Conservation (phyloP, 2,113 vertebrate genomes). For the Aspiorhynchus laticeps region DNA sequence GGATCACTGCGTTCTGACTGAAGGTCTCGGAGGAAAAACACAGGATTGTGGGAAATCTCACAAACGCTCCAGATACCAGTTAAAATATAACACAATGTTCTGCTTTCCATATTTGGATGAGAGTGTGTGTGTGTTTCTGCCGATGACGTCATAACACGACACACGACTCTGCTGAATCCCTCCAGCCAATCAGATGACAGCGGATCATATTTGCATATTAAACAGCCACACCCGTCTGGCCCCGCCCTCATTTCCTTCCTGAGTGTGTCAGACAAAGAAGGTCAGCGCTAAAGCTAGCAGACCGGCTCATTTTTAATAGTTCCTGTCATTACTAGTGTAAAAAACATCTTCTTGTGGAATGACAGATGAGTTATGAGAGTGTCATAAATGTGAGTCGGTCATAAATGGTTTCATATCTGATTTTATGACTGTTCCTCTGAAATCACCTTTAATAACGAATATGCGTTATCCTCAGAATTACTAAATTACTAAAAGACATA, state of each 20-base stretch:
- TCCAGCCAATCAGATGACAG: neutral
- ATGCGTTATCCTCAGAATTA: too few relatives aligned
- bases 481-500: neutral
- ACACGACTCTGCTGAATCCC: neutral
- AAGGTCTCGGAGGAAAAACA: neutral
- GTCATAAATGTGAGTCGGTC: neutral
- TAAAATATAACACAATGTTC: neutral
- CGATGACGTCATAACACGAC: neutral
- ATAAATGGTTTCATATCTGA: neutral
- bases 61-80: neutral
- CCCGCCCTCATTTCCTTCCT: neutral
- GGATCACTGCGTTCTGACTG: neutral
- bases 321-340: neutral
- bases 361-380: neutral
- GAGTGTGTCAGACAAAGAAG: neutral
- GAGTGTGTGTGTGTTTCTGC: neutral
- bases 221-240: neutral
- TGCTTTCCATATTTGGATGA: neutral
- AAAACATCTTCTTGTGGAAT: neutral
- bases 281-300: too few relatives aligned
- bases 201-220: neutral
- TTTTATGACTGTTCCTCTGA: neutral
- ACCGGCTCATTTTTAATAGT: too few relatives aligned
- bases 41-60: too few relatives aligned
- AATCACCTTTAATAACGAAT: too few relatives aligned